phyloP scores from a whole-genome alignment of 1,140 invertebrate genomes.

The Bactericera cockerelli region DNA sequence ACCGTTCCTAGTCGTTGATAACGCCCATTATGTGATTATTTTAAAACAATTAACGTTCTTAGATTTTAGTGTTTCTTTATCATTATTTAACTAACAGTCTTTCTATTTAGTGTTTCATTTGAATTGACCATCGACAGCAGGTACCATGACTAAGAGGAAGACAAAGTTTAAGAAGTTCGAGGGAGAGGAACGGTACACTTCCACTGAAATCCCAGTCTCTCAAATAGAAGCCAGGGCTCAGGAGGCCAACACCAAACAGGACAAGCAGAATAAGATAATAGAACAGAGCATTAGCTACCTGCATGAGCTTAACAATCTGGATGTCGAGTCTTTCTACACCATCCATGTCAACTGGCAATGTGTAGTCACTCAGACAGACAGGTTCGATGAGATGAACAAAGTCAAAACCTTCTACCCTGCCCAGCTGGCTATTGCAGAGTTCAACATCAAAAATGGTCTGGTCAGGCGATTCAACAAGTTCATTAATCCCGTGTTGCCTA shows the following conservation, averaged over 20 bases:
- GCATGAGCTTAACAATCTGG: not conserved
- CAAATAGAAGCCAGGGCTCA: not conserved
- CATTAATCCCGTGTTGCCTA: not conserved
- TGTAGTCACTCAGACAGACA: not conserved
- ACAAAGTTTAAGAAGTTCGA: not conserved
- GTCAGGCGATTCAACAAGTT: not conserved
- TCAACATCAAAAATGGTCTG: not conserved
- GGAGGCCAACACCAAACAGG: not conserved
- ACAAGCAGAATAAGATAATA: not conserved
- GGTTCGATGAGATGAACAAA: not conserved
- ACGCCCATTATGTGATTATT: too few species aligned
- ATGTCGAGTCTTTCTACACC: not conserved
- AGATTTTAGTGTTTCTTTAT: too few species aligned
- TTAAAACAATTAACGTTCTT: too few species aligned
- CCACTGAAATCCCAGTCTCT: not conserved
- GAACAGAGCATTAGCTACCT: conserved; percentile 4
- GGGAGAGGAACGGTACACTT: not conserved
- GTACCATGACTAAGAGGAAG: not conserved
- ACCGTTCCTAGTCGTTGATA: too few species aligned
- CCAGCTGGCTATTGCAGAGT: not conserved
- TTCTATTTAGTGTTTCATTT: too few species aligned
- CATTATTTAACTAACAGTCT: too few species aligned
- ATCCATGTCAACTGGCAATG: conserved; percentile 4
- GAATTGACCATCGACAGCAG: too few species aligned
- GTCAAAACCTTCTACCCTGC: not conserved